Conservation (phyloP, 1,140 invertebrate species). For the Drosophila eugracilis region DNA sequence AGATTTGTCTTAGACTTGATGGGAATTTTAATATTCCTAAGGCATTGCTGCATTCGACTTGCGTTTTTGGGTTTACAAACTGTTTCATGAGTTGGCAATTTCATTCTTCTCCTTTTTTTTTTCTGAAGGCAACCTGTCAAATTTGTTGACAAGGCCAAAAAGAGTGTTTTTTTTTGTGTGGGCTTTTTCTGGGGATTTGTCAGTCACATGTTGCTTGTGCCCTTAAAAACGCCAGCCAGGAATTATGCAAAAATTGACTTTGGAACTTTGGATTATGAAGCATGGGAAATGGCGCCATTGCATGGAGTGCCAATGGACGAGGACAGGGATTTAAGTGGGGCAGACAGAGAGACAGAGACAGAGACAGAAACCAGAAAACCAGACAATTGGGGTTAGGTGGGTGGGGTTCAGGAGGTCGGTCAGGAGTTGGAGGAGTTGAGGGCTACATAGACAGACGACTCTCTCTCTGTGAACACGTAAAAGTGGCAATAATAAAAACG, state of each 20-base stretch:
- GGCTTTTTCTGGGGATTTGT: background rate
- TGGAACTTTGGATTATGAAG: constrained; percentile 49
- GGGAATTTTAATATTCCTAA: background rate
- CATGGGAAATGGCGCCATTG: constrained; percentile 26
- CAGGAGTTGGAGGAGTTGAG: background rate
- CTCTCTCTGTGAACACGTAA: constrained; percentile 42
- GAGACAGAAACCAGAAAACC: background rate
- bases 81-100: background rate
- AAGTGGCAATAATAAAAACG: constrained; percentile 65
- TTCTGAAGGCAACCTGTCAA: constrained; percentile 25
- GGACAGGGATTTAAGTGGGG: constrained; percentile 2
- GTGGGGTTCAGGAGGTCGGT: background rate
- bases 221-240: background rate
- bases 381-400: constrained; percentile 39
- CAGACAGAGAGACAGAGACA: background rate
- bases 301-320: too few species aligned
- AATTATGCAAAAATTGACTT: constrained; percentile 59
- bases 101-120: too few species aligned
- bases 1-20: too few species aligned
- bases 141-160: constrained; percentile 17
- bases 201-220: constrained; percentile 13
- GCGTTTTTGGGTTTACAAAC: background rate
- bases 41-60: background rate
- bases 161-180: constrained; percentile 5
- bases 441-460: too few species aligned